Evolutionary conservation across 2,113 vertebrate genomes (phyloP), one percentile per base, ranked within the genome.

Genomic region (Hepsetus odoe): DNA sequence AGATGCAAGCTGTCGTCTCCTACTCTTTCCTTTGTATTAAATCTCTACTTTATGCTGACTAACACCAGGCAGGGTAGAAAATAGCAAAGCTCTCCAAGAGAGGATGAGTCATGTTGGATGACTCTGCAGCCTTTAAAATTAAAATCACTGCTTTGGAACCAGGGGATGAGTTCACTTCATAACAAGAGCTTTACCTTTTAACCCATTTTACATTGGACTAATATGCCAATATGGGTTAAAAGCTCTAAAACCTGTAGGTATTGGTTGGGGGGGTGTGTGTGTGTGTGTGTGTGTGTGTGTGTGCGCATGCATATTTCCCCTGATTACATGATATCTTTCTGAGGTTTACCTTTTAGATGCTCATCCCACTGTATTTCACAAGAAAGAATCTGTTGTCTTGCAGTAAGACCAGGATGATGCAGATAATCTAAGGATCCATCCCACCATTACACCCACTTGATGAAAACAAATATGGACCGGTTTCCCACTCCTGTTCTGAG

Each of bases 91-190:
- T 58, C 13, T n/a, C 33, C n/a, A 22, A 30, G 5, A 24, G 38
- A 40, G 46, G 28, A 35, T 75, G 64, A 75, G 40, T 75, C 72
- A 69, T 69, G 55, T 68, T 26, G 33, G 72, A 75, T 61, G 79
- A 56, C 30, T 58, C 22, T 49, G 53, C 38, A 59, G 55, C 28
- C 40, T 66, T 35, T 13, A 6, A 49, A 65, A 56, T 18, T 30
- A 59, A 67, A 26, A 68, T 35, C 26, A 30, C 4, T 18, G 2
- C 30, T 38, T 38, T 38, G 14, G 22, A n/a, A 11, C n/a, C 28
- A 49, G 24, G 30, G 71, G 38, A 40, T 20, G 2, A 14, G 24
- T 5, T 6, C 32, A 30, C n/a, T 26, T 4, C 20, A 20, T n/a
- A 44, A 12, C 26, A 22, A 59, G 20, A 32, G 20, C 53, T 69